Base-by-base conservation (phyloP, 1,140 invertebrate genomes). In the Plutomurus gul region DNA sequence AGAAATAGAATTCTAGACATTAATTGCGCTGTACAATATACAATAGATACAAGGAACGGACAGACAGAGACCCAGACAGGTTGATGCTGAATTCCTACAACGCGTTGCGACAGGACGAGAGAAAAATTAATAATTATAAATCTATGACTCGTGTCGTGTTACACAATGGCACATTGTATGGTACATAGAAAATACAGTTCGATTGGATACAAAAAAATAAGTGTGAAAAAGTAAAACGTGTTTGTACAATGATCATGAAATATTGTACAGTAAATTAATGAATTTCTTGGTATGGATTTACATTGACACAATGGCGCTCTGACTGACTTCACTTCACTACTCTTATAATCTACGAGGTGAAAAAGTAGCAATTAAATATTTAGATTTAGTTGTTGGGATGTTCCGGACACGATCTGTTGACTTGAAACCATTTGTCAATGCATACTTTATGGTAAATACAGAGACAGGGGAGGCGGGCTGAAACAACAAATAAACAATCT, bases 381-480 rank as follows among this genome's bases (percentile, higher is more conserved):
- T 60, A 30, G 27, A 60, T 65, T 86, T 85, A 96, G 89, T 97
- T 95, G 82, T 93, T 92, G 82, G 96, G 96, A 89, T 98, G 96
- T 88, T 78, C 73, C 7, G 80, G 80, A 47, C 80, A 98, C 82
- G 94, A 96, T 87, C 96, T 92, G 90, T 97, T 98, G 85, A 97
- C 94, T 89, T 97, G 94, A 90, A 98, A 98, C 96, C 96, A 98
- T 88, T 94, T 92, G 89, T 98, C 96, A 87, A 97, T 96, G 89
- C 95, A 97, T 87, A 94, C 92, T 92, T 99, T 99, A 88, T 99
- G 97, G 89, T 99, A 99, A 90, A 99, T 97, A 91, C 97, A 99
- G 82, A 99, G 92, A 90, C 97, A 99, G 85, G 97, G 97, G 87
- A 99, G 91, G 85, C 97, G 92, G 82, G 97, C 97, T n/a, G n/a